A percentile compares a stretch with the other conserved stretches of the same genome.
phyloP scores from a whole-genome alignment of 2,888 invertebrate genomes.

The Himalopsyche anomala region DNA sequence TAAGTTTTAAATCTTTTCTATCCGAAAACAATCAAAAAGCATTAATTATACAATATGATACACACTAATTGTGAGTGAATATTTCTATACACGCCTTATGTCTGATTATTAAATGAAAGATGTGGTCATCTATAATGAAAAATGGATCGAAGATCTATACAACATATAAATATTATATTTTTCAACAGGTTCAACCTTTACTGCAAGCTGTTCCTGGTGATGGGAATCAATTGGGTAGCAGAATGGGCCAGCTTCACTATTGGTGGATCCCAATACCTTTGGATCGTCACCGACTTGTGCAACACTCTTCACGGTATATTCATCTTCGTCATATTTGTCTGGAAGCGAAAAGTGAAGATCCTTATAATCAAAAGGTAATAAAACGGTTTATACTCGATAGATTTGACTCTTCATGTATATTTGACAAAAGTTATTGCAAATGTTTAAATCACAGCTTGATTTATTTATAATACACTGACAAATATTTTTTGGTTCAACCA shows the following conservation, averaged over 20 bases:
- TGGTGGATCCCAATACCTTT: constrained; percentile 76
- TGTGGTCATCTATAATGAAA: too few species aligned
- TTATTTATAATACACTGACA: constrained; percentile 26
- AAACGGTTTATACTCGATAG: background rate
- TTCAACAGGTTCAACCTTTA: constrained; percentile 84
- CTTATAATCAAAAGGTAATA: constrained; percentile 73
- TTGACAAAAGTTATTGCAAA: constrained; percentile 33
- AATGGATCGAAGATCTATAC: too few species aligned
- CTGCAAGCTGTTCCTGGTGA: constrained; percentile 87
- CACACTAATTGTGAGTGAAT: too few species aligned
- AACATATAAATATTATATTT: too few species aligned
- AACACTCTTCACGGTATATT: constrained; percentile 79
- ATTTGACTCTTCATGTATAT: background rate
- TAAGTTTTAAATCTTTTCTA: too few species aligned
- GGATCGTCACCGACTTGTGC: constrained; percentile 76
- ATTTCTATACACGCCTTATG: too few species aligned
- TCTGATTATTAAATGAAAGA: too few species aligned
- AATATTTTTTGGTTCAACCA: constrained; percentile 22
- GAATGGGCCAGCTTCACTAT: constrained; percentile 86
- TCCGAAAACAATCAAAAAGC: too few species aligned
- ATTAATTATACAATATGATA: too few species aligned
- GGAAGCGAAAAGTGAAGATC: constrained; percentile 78
- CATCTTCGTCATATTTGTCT: constrained; percentile 80
- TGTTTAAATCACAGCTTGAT: background rate
- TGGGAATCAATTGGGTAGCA: constrained; percentile 91